Evolutionary conservation across 2,113 vertebrate genomes (phyloP), one percentile per base, ranked within the genome.

Genomic region (Helogale parvula): DNA sequence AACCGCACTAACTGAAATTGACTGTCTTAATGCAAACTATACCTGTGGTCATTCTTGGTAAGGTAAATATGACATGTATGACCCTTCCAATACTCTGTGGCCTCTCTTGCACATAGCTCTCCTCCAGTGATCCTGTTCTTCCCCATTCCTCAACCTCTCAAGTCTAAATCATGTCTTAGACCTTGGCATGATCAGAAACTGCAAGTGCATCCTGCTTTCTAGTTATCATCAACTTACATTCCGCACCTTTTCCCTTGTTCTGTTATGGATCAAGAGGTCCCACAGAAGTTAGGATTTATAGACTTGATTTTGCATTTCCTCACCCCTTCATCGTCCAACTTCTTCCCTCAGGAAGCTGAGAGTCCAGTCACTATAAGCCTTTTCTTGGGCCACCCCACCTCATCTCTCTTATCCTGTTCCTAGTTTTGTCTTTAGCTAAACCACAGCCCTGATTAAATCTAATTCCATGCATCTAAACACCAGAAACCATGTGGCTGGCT

Each of bases 321-420:
- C 1, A 19, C 3, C 21, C 7, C 31, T 47, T 77, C 27, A 35
- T 13, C 71, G 83, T 68, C 69, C 80, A 1, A 33, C 23, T 68
- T 80, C 15, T 33, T 90, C 50, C 10, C 12, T 68, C 52, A 38
- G 0, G 45, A 11, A 91, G 8, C 15, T 23, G 50, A 60, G 68
- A 72, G 38, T 74, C 2, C 29, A 89, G 16, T 29, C 66, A 52
- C 79, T 19, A 41, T 25, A 35, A 88, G 1, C 12, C 19, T n/a
- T 54, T 71, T 45, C 5, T 77, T 76, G 1, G 15, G 25, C 41
- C 14, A 4, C 2, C 7, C 2, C 7, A 69, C 13, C 21, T 71
- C 29, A 66, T 3, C 14, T 66, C 9, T 66, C 50, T 31, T 29
- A 0, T 1, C 2, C 11, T 19, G 31, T n/a, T 10, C 2, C 3